Conservation (phyloP, 2,888 invertebrate genomes). For the Drosophila neotestacea region DNA sequence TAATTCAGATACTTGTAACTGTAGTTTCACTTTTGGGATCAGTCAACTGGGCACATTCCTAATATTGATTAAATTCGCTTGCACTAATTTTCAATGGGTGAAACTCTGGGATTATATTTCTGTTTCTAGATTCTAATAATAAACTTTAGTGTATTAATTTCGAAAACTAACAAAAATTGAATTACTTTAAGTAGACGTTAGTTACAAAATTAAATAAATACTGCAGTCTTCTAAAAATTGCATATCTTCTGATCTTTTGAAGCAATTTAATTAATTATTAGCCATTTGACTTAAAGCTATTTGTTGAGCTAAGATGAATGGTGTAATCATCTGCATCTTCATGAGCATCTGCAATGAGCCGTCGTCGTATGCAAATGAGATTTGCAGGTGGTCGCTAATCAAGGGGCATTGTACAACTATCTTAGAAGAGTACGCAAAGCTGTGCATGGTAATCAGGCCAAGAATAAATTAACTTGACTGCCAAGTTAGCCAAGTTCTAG, state of each 20-base stretch:
- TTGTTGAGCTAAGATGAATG: conserved; percentile 8
- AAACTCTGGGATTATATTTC: neutral
- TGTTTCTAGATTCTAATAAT: neutral
- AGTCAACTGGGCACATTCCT: conserved; percentile 48
- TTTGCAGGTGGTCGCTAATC: conserved; percentile 79
- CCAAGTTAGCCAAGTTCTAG: conserved; percentile 22
- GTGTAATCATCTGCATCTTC: conserved; percentile 8
- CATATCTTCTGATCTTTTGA: neutral
- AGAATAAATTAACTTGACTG: conserved; percentile 39
- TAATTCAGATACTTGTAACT: conserved; percentile 54
- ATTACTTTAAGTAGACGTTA: no score
- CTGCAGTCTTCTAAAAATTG: neutral
- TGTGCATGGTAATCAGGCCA: conserved; percentile 72
- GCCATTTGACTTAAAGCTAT: conserved; percentile 33
- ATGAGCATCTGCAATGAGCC: neutral
- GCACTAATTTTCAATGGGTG: neutral
- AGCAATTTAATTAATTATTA: conserved; percentile 36
- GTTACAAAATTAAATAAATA: no score
- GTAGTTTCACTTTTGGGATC: conserved; percentile 68
- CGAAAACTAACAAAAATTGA: no score
- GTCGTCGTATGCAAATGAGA: conserved; percentile 60
- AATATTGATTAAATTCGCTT: conserved; percentile 52
- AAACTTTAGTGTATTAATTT: no score
- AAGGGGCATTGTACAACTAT: conserved; percentile 57
- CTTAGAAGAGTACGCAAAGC: conserved; percentile 34